These are phyloP conservation scores for Oncopeltus fasciatus DNA, from an alignment of 1,140 invertebrate genomes.

Conservation along the genomic window DNA sequence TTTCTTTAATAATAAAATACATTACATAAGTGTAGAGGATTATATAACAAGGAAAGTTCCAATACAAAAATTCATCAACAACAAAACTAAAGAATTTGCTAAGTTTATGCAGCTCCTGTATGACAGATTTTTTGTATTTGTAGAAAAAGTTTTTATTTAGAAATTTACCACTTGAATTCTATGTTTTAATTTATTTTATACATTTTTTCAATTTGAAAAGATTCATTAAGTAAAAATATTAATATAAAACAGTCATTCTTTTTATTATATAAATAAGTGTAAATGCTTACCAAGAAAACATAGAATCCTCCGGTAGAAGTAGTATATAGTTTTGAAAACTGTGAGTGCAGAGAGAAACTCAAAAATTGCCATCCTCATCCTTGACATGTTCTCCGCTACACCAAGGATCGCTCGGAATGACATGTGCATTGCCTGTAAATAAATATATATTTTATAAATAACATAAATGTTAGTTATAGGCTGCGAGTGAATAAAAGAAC, in stretches of 20 bases:
- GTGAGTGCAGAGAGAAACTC: conserved; percentile 75
- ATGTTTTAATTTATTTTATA: not conserved
- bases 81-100: too few species aligned
- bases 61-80: too few species aligned
- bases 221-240: not conserved
- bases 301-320: conserved; percentile 59
- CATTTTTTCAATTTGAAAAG: not conserved
- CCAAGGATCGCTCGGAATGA: conserved; percentile 89
- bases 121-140: not conserved
- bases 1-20: too few species aligned
- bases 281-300: conserved; percentile 45
- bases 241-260: not conserved
- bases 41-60: too few species aligned
- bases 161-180: not conserved
- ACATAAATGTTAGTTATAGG: too few species aligned
- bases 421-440: conserved; percentile 64
- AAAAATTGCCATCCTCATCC: conserved; percentile 63
- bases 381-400: conserved; percentile 85
- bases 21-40: too few species aligned
- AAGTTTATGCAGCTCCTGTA: too few species aligned
- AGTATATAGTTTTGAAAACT: conserved; percentile 59
- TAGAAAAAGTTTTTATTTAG: not conserved
- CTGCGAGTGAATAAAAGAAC: too few species aligned
- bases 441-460: too few species aligned
- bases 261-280: conserved; percentile 21